phyloP scores from a whole-genome alignment of 2,113 vertebrate species.

The Gorilla gorilla region DNA sequence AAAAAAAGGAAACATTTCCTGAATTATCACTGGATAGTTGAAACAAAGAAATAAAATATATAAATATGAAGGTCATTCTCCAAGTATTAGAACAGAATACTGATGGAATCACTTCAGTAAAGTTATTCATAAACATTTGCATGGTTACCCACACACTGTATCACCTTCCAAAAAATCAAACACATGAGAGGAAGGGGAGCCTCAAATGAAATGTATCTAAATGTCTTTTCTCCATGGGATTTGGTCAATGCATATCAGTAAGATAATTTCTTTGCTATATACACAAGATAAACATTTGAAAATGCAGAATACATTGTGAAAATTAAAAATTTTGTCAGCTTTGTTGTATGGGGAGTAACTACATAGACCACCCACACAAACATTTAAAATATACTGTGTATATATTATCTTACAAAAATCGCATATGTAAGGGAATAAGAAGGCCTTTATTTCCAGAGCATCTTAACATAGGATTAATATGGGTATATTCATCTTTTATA shows the following conservation, averaged over 20 bases:
- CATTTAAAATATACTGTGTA: conserved; percentile 27
- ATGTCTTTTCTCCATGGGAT: conserved; percentile 38
- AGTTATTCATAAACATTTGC: conserved; percentile 51
- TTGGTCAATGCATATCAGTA: conserved; percentile 37
- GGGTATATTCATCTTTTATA: conserved; percentile 37
- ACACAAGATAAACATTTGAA: not conserved
- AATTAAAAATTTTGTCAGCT: not conserved
- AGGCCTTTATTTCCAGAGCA: conserved; percentile 46
- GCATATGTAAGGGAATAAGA: conserved; percentile 40
- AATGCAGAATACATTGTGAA: not conserved
- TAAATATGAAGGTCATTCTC: conserved; percentile 79
- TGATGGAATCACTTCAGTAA: conserved; percentile 74
- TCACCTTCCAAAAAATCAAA: conserved; percentile 22
- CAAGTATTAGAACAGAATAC: conserved; percentile 68
- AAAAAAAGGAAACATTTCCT: conserved; percentile 30
- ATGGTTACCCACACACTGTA: conserved; percentile 39
- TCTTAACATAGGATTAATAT: conserved; percentile 38
- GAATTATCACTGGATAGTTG: conserved; percentile 61
- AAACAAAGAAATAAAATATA: conserved; percentile 62
- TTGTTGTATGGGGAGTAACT: not conserved
- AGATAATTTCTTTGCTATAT: conserved; percentile 23
- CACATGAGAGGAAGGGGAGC: conserved; percentile 12
- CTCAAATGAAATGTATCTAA: not conserved
- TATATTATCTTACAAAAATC: conserved; percentile 43
- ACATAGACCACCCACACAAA: not conserved